Evolutionary conservation across 2,888 invertebrate genomes (phyloP).

Genomic region (Ochropleura leucogaster): DNA sequence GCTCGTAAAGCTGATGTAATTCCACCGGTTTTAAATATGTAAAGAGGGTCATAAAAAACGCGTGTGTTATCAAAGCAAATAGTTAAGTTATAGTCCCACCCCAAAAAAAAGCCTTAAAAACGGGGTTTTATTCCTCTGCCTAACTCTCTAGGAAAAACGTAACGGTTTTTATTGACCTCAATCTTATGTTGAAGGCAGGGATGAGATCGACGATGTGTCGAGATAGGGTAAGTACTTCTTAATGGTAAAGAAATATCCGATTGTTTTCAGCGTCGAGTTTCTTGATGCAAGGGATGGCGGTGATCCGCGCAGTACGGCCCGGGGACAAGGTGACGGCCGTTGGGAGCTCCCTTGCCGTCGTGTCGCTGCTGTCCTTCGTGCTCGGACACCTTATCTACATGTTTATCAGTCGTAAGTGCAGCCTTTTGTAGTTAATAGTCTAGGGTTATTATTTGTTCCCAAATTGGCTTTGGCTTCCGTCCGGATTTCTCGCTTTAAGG

Average conservation of each 20-base stretch:
- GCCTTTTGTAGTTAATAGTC: neutral
- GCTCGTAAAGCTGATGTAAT: too few relatives aligned
- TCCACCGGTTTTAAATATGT: too few relatives aligned
- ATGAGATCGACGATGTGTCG: too few relatives aligned
- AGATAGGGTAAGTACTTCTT: neutral
- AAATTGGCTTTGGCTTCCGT: neutral
- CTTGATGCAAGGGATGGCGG: constrained; percentile 85
- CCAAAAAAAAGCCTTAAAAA: too few relatives aligned
- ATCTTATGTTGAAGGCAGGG: too few relatives aligned
- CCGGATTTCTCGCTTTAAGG: neutral
- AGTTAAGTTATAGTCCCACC: too few relatives aligned
- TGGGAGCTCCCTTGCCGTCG: constrained; percentile 73
- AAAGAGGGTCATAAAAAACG: too few relatives aligned
- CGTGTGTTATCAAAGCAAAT: too few relatives aligned
- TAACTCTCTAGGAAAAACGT: too few relatives aligned
- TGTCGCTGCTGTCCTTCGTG: constrained; percentile 76
- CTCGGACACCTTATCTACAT: constrained; percentile 79
- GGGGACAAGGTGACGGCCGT: constrained; percentile 79
- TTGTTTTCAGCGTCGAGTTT: constrained; percentile 77
- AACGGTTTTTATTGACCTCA: too few relatives aligned
- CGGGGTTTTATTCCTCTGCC: too few relatives aligned
- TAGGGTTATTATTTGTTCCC: neutral
- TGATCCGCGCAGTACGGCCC: constrained; percentile 76
- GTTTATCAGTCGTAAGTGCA: constrained; percentile 80
- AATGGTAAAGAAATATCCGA: neutral